Percentiles rank a stretch among this genome's conserved stretches.
Conservation (phyloP, 53 echinoderm and acorn worm species). For the Pentamera pediparva region DNA sequence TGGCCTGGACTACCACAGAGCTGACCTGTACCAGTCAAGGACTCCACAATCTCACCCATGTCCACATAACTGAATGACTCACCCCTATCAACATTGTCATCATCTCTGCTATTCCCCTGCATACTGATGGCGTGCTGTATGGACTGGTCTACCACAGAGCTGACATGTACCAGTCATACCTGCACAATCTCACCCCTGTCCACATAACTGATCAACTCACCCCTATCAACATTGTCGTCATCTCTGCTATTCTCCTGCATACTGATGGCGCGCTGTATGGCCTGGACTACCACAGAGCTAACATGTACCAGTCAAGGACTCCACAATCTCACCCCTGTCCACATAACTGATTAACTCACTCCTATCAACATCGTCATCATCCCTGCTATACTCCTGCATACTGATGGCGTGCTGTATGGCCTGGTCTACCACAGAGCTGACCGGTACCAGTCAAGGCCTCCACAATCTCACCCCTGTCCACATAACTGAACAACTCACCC, state of each 20-base stretch:
- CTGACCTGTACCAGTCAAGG: constrained; percentile 10
- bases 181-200: too few species aligned
- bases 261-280: constrained; percentile 14
- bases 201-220: too few species aligned
- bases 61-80: too few species aligned
- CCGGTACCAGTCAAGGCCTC: background rate
- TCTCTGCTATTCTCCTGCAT: constrained; percentile 25
- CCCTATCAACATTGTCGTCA: constrained; percentile 19
- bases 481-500: too few species aligned
- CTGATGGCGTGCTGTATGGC: constrained; percentile 17
- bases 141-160: constrained; percentile 6
- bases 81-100: constrained; percentile 19
- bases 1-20: constrained; percentile 6
- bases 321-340: constrained; percentile 2
- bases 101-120: constrained; percentile 25
- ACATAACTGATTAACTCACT: too few species aligned
- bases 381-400: constrained; percentile 21
- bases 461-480: constrained; percentile 14
- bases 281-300: constrained; percentile 4
- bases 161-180: constrained; percentile 19
- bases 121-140: constrained; percentile 18
- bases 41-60: too few species aligned
- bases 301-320: background rate
- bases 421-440: constrained; percentile 12
- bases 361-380: constrained; percentile 18